These are phyloP conservation scores for Pocota personata DNA, from an alignment of 2,888 invertebrate species.

Conservation along the genomic window DNA sequence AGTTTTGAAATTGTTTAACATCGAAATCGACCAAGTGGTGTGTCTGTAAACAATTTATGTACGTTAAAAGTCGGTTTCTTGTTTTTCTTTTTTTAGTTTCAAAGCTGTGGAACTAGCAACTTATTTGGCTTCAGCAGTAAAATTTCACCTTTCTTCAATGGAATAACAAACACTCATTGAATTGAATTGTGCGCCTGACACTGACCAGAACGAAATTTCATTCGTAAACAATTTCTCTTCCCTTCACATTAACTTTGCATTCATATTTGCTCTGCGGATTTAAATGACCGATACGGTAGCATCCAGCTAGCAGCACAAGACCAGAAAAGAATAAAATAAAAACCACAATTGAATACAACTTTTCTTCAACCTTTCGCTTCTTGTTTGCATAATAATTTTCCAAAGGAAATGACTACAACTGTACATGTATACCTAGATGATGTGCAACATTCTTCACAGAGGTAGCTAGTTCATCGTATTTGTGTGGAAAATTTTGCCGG, in stretches of 20 bases:
- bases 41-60: background rate
- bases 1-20: background rate
- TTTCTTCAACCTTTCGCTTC: slow-evolving; percentile 54
- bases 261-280: slow-evolving; percentile 1
- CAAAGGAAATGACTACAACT: slow-evolving; percentile 49
- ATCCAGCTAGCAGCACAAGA: background rate
- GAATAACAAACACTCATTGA: slow-evolving; percentile 33
- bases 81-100: background rate
- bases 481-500: slow-evolving; percentile 58
- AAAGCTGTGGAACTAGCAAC: background rate
- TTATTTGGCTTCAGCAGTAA: background rate
- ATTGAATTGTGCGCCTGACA: slow-evolving; percentile 11
- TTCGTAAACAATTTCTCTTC: slow-evolving; percentile 14
- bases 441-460: slow-evolving; percentile 9
- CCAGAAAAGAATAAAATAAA: slow-evolving; percentile 40
- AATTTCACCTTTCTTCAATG: slow-evolving; percentile 21
- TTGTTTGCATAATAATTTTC: slow-evolving; percentile 63
- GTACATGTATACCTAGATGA: background rate
- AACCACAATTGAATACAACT: slow-evolving; percentile 60
- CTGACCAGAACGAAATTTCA: slow-evolving; percentile 23
- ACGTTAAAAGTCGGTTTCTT: background rate
- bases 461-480: slow-evolving; percentile 3
- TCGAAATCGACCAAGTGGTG: background rate
- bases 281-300: slow-evolving; percentile 40
- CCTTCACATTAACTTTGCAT: background rate